These are phyloP conservation scores for Oreocharis arfaki DNA, from an alignment of 2,113 vertebrate species.

Conservation along the genomic window DNA sequence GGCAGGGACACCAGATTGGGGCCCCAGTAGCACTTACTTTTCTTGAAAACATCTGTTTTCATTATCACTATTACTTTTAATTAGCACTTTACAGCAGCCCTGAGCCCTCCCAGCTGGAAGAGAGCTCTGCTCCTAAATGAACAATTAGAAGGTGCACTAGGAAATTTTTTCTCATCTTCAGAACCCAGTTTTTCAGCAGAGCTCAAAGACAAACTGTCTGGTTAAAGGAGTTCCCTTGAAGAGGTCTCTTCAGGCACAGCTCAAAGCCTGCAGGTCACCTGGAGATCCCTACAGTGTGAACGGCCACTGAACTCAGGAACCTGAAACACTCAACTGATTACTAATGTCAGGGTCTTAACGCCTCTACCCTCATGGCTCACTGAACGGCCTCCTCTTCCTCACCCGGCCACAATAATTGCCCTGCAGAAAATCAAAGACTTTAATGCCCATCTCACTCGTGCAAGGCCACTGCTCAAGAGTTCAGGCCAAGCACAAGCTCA, in stretches of 20 bases:
- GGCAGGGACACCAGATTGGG: not conserved
- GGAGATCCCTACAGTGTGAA: not conserved
- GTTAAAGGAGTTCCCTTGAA: slow-evolving; percentile 23
- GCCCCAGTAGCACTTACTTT: not conserved
- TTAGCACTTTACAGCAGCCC: slow-evolving; percentile 57
- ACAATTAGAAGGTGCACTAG: slow-evolving; percentile 47
- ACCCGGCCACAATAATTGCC: slow-evolving; percentile 7
- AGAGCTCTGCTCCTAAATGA: slow-evolving; percentile 49
- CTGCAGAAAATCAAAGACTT: slow-evolving; percentile 2
- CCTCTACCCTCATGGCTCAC: not conserved
- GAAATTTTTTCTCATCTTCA: slow-evolving; percentile 42
- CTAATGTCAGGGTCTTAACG: not conserved
- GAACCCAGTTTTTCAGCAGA: slow-evolving; percentile 33
- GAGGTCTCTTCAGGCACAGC: not conserved
- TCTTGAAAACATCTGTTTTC: slow-evolving; percentile 56
- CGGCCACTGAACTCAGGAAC: not conserved
- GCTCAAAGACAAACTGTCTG: slow-evolving; percentile 12
- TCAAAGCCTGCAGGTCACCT: not conserved
- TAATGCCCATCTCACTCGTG: not conserved
- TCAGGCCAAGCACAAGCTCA: not conserved
- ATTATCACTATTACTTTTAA: slow-evolving; percentile 60
- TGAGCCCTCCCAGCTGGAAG: slow-evolving; percentile 49
- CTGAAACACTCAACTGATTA: not conserved
- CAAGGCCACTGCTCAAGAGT: not conserved
- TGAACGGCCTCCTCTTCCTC: not conserved